These are phyloP conservation scores for Zalophus californianus DNA, from an alignment of 2,797 vertebrate species.

Conservation along the genomic window DNA sequence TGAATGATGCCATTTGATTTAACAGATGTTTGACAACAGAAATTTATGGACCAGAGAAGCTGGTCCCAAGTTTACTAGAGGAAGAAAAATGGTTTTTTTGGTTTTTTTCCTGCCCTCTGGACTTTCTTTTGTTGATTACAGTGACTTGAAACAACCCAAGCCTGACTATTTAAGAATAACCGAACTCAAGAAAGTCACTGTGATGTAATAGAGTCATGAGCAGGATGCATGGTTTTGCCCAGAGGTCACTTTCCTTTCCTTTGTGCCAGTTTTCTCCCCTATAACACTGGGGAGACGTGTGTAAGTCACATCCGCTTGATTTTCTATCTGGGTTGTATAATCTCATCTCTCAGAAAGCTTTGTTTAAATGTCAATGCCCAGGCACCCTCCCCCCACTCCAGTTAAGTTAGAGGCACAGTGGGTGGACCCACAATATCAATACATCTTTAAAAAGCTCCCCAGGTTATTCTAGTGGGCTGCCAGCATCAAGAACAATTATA, in stretches of 20 bases:
- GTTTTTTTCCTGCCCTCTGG: rapidly evolving
- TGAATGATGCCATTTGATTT: neutral
- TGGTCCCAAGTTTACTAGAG: neutral
- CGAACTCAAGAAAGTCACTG: rapidly evolving
- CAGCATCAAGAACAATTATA: rapidly evolving
- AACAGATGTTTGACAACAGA: neutral
- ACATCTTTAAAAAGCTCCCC: rapidly evolving
- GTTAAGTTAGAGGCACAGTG: neutral
- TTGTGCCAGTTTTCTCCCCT: neutral
- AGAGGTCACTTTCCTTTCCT: neutral
- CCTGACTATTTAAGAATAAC: neutral
- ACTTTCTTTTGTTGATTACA: neutral
- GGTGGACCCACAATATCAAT: rapidly evolving
- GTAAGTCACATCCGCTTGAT: rapidly evolving
- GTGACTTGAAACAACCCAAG: neutral
- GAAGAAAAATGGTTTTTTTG: neutral
- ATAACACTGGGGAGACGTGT: rapidly evolving
- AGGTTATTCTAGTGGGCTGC: neutral
- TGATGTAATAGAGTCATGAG: rapidly evolving
- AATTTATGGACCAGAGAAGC: neutral
- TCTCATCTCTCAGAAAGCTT: neutral
- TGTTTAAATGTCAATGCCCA: rapidly evolving
- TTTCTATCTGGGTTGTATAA: neutral
- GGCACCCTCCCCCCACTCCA: rapidly evolving
- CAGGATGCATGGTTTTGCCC: rapidly evolving